A percentile compares a stretch with the other conserved stretches of the same genome.
phyloP scores from a whole-genome alignment of 2,888 invertebrate species.

The Metellina segmentata region DNA sequence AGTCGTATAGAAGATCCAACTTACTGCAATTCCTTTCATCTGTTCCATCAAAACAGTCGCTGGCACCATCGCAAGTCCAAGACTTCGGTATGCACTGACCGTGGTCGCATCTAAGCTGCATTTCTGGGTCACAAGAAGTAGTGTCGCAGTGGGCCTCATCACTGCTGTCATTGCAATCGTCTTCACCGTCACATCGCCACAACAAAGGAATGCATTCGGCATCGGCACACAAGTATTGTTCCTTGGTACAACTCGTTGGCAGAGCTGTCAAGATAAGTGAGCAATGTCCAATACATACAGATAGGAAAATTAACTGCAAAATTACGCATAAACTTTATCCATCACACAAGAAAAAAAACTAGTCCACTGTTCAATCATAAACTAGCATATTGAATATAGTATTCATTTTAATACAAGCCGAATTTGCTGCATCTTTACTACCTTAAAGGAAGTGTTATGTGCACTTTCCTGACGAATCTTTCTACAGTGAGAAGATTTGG shows the following conservation, averaged over 20 bases:
- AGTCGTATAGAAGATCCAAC: background rate
- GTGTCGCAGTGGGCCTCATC: conserved; percentile 93
- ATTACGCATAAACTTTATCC: background rate
- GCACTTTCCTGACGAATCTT: too few species aligned
- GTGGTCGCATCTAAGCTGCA: conserved; percentile 60
- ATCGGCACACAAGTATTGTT: conserved; percentile 83
- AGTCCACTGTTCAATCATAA: background rate
- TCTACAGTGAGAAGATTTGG: too few species aligned
- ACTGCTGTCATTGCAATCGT: conserved; percentile 79
- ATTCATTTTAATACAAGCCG: too few species aligned
- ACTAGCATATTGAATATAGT: too few species aligned
- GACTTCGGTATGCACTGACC: conserved; percentile 58
- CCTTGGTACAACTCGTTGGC: conserved; percentile 49
- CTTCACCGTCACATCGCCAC: conserved; percentile 48
- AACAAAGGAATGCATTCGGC: conserved; percentile 83
- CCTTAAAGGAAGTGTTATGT: too few species aligned
- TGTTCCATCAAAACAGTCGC: conserved; percentile 93
- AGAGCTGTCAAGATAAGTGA: background rate
- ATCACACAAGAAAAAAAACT: background rate
- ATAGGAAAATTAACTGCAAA: too few species aligned
- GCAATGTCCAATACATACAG: too few species aligned
- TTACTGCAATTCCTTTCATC: conserved; percentile 85
- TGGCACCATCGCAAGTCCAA: conserved; percentile 89
- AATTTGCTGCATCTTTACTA: too few species aligned
- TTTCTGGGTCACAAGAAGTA: conserved; percentile 82